A percentile compares a stretch with the other conserved stretches of the same genome.
phyloP scores from a whole-genome alignment of 2,113 vertebrate species.

The Brachyhypopomus gauderio region DNA sequence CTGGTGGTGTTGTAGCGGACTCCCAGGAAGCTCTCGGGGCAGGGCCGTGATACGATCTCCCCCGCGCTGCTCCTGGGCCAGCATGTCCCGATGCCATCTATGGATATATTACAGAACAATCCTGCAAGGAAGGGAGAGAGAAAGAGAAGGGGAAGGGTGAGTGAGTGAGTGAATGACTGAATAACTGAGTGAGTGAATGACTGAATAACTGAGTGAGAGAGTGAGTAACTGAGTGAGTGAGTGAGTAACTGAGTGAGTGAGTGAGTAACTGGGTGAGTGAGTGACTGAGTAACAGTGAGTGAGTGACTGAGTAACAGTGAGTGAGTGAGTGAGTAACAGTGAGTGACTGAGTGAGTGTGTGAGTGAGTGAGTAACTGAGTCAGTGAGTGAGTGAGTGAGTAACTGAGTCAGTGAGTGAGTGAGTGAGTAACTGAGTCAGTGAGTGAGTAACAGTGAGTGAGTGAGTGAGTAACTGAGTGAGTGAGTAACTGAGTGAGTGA shows the following conservation, averaged over 20 bases:
- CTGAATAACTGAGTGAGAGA: too few species aligned
- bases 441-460: not conserved
- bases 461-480: too few species aligned
- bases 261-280: not conserved
- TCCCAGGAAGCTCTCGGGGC: slow-evolving; percentile 81
- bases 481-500: too few species aligned
- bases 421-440: not conserved
- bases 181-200: too few species aligned
- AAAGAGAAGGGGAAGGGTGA: not conserved
- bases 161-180: not conserved
- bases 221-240: too few species aligned
- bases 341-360: too few species aligned
- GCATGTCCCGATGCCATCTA: slow-evolving; percentile 87
- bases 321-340: not conserved
- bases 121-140: slow-evolving; percentile 46
- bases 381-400: too few species aligned
- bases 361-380: too few species aligned
- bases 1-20: slow-evolving; percentile 88
- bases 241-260: too few species aligned
- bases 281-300: not conserved
- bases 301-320: not conserved
- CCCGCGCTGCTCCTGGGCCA: slow-evolving; percentile 82
- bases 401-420: too few species aligned
- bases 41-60: slow-evolving; percentile 81
- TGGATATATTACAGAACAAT: slow-evolving; percentile 79